Evolutionary conservation across 1,140 invertebrate genomes (phyloP), one percentile per base, ranked within the genome.

Genomic region (Chrysopa pallens): DNA sequence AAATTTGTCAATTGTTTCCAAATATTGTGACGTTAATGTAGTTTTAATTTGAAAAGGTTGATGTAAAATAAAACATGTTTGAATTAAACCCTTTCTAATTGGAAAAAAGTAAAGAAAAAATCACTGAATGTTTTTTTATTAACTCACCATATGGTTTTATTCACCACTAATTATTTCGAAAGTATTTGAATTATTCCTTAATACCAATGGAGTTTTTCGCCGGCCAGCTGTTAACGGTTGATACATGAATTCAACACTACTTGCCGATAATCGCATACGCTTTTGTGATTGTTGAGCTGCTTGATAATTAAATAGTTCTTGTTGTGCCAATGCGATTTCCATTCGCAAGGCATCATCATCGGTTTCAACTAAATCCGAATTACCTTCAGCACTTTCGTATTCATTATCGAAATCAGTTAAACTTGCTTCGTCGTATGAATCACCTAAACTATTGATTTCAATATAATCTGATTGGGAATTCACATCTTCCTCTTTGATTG

Each of bases 241-340:
- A 33, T 33, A 33, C n/a, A 33, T 12, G 6, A 11, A 33, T 11
- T 33, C 31, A 33, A 33, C 31, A 33, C 6, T 33, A 11, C 8
- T 33, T 11, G 31, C n/a, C n/a, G 31, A 33, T 11, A 12, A 6
- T 6, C 31, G 8, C 8, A 12, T 12, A 11, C 31, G 31, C 38
- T 55, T 55, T 27, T 50, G 55, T 23, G 52, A 50, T 23, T 23
- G 17, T 23, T 23, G 17, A 23, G 17, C 17, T 36, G 49, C 53
- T 45, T 54, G 57, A 42, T 60, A 59, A 36, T 58, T 53, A 33
- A 59, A 44, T 6, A 59, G 49, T 38, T 60, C 58, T 43, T 61
- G 56, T 46, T 60, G 57, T 8, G 58, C 59, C 35, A 62, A 41
- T n/a, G 52, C 60, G 53, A 62, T 55, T 46, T 61, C 54, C 39